Percentiles rank a stretch among this genome's conserved stretches.
These are phyloP conservation scores for Hirundichthys speculiger DNA, from an alignment of 2,113 vertebrate genomes.

Conservation along the genomic window DNA sequence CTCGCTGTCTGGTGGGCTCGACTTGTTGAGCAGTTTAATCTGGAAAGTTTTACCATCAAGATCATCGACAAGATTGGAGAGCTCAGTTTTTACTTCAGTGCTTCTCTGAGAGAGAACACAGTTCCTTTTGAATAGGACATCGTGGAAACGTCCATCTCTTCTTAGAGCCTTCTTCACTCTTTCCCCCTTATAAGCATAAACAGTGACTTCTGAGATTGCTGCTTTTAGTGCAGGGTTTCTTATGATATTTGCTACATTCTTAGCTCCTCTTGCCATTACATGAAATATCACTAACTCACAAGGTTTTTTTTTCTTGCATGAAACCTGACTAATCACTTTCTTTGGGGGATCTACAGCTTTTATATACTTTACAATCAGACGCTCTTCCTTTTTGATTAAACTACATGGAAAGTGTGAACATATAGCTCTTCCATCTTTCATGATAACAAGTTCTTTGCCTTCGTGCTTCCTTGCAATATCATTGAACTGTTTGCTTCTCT, in stretches of 20 bases:
- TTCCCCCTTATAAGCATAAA: slow-evolving; percentile 42
- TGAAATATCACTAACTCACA: slow-evolving; percentile 16
- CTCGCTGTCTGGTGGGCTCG: slow-evolving; percentile 18
- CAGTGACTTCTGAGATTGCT: not conserved
- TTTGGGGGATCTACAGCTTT: not conserved
- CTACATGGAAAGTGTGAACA: slow-evolving; percentile 41
- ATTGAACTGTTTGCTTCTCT: not conserved
- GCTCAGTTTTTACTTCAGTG: not conserved
- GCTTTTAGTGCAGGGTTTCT: not conserved
- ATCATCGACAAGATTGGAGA: slow-evolving; percentile 29
- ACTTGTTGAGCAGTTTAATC: slow-evolving; percentile 14
- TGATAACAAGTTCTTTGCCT: slow-evolving; percentile 42
- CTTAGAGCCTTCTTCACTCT: slow-evolving; percentile 44
- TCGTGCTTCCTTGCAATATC: not conserved
- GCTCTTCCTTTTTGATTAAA: not conserved
- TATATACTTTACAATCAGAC: slow-evolving; percentile 6
- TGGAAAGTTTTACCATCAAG: slow-evolving; percentile 27
- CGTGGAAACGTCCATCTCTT: slow-evolving; percentile 42
- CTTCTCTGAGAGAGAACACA: accelerated
- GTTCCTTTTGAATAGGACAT: not conserved
- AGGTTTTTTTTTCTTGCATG: not conserved
- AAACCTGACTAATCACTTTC: accelerated
- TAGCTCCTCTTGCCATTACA: slow-evolving; percentile 14
- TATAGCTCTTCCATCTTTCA: slow-evolving; percentile 25
- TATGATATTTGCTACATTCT: slow-evolving; percentile 9